Base-by-base conservation (phyloP, 2,797 vertebrate genomes). In the Chloroceryle inda region DNA sequence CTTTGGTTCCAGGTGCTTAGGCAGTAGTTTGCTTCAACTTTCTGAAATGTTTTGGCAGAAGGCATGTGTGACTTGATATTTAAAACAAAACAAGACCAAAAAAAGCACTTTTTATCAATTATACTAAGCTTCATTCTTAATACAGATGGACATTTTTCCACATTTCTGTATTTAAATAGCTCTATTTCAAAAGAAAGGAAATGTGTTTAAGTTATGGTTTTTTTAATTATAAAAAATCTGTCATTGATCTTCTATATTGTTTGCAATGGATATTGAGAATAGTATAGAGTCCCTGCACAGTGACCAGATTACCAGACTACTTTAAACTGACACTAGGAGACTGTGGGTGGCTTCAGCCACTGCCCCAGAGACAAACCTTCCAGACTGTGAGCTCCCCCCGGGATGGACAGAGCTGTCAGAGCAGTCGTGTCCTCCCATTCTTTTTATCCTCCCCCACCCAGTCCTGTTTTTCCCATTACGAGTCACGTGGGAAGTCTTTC, bases 101-200 rank as follows among this genome's bases (percentile, higher is more conserved):
- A 89, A 88, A 78, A 38, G 58, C 79, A 33, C 9, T 81, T 81
- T 96, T 90, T 63, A 75, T 92, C 66, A 67, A 86, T 66, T 63
- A 55, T 11, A 40, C 20, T 47, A 66, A 81, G 18, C 29, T 89
- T 72, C 17, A 29, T 44, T 73, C 52, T 59, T 87, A 76, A 82
- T 42, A 93, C 35, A 93, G 64, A 64, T 42, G 38, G 24, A 8
- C 50, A 58, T 80, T 78, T 58, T 88, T 88, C 22, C 64, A 59
- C 29, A 74, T 31, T 78, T 69, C 44, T 21, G 22, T 40, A 40
- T 71, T 88, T 80, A 75, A 87, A 94, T 50, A 81, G 16, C 13
- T 82, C 26, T 64, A 22, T 52, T 91, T 73, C 21, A 76, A 79
- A 67, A 23, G n/a, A 80, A 3, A 69, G 19, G 76, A 86, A 79